Conservation (phyloP, 2,888 invertebrate genomes). For the Xestobium rufovillosum region DNA sequence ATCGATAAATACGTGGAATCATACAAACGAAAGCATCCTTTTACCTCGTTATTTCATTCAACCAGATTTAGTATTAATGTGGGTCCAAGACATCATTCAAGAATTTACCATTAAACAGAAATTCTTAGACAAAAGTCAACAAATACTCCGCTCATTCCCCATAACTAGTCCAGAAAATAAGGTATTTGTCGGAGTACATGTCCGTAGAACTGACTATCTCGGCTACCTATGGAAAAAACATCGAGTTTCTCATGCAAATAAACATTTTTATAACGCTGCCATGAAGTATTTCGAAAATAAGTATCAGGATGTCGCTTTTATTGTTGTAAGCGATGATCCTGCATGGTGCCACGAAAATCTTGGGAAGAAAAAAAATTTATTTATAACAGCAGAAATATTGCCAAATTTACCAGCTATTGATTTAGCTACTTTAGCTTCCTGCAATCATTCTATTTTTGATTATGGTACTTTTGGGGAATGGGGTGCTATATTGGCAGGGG, state of each 20-base stretch:
- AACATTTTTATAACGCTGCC: constrained; percentile 40
- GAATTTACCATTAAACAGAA: constrained; percentile 49
- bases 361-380: constrained; percentile 36
- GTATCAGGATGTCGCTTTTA: constrained; percentile 39
- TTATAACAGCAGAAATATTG: constrained; percentile 37
- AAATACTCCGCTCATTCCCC: constrained; percentile 38
- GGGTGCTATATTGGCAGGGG: constrained; percentile 47
- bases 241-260: constrained; percentile 39
- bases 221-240: constrained; percentile 49
- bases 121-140: constrained; percentile 44
- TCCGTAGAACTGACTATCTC: constrained; percentile 51
- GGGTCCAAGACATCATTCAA: constrained; percentile 50
- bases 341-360: constrained; percentile 43
- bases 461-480: constrained; percentile 48
- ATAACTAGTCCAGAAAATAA: constrained; percentile 21
- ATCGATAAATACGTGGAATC: constrained; percentile 49
- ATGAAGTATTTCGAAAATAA: constrained; percentile 43
- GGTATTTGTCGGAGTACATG: constrained; percentile 49
- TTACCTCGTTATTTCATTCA: constrained; percentile 48
- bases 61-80: constrained; percentile 48
- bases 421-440: constrained; percentile 45
- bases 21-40: constrained; percentile 50
- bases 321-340: constrained; percentile 46
- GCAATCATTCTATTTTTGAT: constrained; percentile 49
- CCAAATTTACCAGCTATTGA: constrained; percentile 42